These are phyloP conservation scores for Pasiphila rectangulata DNA, from an alignment of 2,888 invertebrate species.

Conservation along the genomic window DNA sequence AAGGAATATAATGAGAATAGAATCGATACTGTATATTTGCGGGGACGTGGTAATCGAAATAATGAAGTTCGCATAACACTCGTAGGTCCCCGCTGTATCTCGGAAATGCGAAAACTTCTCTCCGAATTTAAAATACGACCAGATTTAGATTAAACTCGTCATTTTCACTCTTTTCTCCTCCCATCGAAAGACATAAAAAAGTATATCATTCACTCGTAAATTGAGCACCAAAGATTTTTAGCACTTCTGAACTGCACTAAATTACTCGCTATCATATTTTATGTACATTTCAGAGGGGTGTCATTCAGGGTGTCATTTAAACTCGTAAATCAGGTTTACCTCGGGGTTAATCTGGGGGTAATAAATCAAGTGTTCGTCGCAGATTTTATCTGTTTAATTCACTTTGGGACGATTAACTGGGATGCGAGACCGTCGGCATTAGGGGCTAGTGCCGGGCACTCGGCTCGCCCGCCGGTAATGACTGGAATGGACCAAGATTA, in stretches of 20 bases:
- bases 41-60: too few species aligned
- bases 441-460: constrained; percentile 11
- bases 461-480: constrained; percentile 5
- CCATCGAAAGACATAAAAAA: constrained; percentile 7
- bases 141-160: background rate
- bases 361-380: constrained; percentile 44
- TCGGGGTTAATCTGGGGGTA: constrained; percentile 38
- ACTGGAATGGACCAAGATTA: constrained; percentile 1
- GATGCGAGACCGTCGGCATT: constrained; percentile 23
- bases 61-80: too few species aligned
- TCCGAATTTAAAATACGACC: too few species aligned
- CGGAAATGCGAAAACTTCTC: too few species aligned
- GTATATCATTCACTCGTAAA: constrained; percentile 12
- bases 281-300: constrained; percentile 31
- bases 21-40: too few species aligned
- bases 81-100: too few species aligned
- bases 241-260: constrained; percentile 21
- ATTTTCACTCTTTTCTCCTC: constrained; percentile 6
- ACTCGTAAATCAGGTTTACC: constrained; percentile 35
- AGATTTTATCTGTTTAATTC: constrained; percentile 53
- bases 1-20: too few species aligned
- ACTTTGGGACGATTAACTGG: constrained; percentile 45
- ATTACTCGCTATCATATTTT: constrained; percentile 23
- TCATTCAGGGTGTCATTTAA: constrained; percentile 28
- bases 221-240: constrained; percentile 12